A percentile compares a stretch with the other conserved stretches of the same genome.
phyloP scores from a whole-genome alignment of 2,888 invertebrate genomes.

The Leucoma salicis region DNA sequence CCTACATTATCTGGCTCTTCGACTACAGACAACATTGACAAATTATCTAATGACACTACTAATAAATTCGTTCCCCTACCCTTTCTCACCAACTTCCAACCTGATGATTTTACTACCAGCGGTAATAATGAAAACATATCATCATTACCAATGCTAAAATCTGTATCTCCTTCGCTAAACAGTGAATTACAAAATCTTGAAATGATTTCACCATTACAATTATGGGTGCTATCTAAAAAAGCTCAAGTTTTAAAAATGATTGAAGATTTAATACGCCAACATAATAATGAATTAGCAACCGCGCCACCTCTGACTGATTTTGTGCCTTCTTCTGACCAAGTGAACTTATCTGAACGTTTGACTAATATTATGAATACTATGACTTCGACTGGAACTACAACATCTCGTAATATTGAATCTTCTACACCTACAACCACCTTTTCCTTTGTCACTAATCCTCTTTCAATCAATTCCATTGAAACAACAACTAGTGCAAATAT shows the following conservation, averaged over 20 bases:
- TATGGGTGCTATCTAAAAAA: conserved; percentile 75
- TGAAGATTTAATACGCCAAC: conserved; percentile 71
- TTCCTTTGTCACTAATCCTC: conserved; percentile 31
- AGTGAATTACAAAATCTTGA: conserved; percentile 49
- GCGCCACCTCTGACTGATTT: conserved; percentile 55
- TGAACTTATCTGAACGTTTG: conserved; percentile 61
- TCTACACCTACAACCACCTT: conserved; percentile 37
- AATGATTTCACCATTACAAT: conserved; percentile 61
- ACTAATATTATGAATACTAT: conserved; percentile 66
- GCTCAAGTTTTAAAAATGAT: conserved; percentile 76
- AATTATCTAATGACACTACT: conserved; percentile 37
- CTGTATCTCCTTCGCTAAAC: conserved; percentile 35
- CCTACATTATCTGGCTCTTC: conserved; percentile 42
- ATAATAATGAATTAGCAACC: conserved; percentile 69
- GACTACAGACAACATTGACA: conserved; percentile 37
- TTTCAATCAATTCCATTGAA: conserved; percentile 31
- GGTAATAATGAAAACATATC: conserved; percentile 29
- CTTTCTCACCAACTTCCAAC: conserved; percentile 60
- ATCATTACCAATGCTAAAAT: conserved; percentile 22
- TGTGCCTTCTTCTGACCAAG: conserved; percentile 47
- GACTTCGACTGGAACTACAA: conserved; percentile 49
- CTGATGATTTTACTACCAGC: conserved; percentile 46
- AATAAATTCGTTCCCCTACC: conserved; percentile 53
- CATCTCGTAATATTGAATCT: conserved; percentile 30
- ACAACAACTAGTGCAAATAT: conserved; percentile 30